These are phyloP conservation scores for Planiliza haematocheilus DNA, from an alignment of 2,113 vertebrate species.

Conservation along the genomic window DNA sequence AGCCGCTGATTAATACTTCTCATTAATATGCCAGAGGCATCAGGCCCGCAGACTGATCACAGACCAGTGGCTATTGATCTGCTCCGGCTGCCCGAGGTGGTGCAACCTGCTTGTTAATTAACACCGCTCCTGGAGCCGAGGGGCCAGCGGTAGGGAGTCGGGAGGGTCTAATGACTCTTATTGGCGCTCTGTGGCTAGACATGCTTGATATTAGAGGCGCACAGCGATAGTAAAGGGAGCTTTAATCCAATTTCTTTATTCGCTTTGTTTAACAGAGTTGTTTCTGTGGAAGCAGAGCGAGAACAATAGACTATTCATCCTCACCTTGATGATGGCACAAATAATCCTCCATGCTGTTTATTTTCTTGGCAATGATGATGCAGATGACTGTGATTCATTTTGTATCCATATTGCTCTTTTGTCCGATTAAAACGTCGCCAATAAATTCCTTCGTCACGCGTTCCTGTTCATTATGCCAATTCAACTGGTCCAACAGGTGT, in stretches of 20 bases:
- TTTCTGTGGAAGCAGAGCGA: not conserved
- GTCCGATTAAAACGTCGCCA: constrained; percentile 10
- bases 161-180: constrained; percentile 30
- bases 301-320: constrained; percentile 9
- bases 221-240: constrained; percentile 8
- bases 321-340: constrained; percentile 58
- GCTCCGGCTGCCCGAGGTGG: constrained; percentile 54
- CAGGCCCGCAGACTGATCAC: constrained; percentile 67
- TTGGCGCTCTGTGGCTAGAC: not conserved
- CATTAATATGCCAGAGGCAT: constrained; percentile 61
- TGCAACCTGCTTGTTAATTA: constrained; percentile 67
- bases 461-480: constrained; percentile 31
- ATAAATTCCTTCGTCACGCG: constrained; percentile 40
- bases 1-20: constrained; percentile 62
- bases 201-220: constrained; percentile 1
- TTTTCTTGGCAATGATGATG: constrained; percentile 1
- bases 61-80: constrained; percentile 73
- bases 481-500: constrained; percentile 43
- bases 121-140: constrained; percentile 50
- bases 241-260: constrained; percentile 1
- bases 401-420: constrained; percentile 26
- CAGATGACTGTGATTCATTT: constrained; percentile 32
- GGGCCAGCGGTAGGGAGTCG: constrained; percentile 9
- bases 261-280: not conserved
- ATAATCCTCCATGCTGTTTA: constrained; percentile 13